Evolutionary conservation across 2,888 invertebrate genomes (phyloP), one percentile per base, ranked within the genome.

Genomic region (Drosophila falleni): DNA sequence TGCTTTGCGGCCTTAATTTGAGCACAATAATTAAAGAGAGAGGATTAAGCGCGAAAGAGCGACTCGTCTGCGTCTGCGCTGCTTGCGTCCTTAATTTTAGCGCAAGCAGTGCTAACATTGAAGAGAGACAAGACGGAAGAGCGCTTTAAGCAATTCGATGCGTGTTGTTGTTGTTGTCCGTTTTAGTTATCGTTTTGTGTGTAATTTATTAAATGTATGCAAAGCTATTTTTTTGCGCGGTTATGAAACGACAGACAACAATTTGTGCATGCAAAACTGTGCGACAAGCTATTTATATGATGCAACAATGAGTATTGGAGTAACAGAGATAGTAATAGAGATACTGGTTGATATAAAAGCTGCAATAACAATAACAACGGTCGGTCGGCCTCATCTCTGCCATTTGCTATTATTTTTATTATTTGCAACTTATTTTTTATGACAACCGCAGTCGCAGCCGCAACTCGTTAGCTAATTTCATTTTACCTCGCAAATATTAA

Each of bases 241-340:
- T 85, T 78, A 80, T 80, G 70, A 85, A 85, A 82, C 80, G 46
- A 75, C 72, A 19, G 19, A 19, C 19, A 78, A 19, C 19, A 78
- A 71, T 80, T 85, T 81, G 61, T 75, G 81, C 80, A 82, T 85
- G 86, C 86, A 78, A 78, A 78, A 82, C 68, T 66, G 71, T 74
- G 61, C 54, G 58, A 47, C 58, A n/a, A 46, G 47, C 55, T 42
- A 71, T 74, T 63, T 80, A 63, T 59, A 75, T 82, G 80, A 85
- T 82, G 81, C 83, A 82, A 81, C 71, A 19, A 49, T 3, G 42
- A 37, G 58, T 54, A 66, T 46, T 59, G 50, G 29, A 42, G 55
- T 39, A 42, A 65, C 19, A 63, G 51, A 31, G 50, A 67, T 47
- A 42, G 55, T 46, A 42, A 58, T 44, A 65, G 23, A 53, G 35